Conservation (phyloP, 2,113 vertebrate genomes). For the Pachycephala philippinensis region DNA sequence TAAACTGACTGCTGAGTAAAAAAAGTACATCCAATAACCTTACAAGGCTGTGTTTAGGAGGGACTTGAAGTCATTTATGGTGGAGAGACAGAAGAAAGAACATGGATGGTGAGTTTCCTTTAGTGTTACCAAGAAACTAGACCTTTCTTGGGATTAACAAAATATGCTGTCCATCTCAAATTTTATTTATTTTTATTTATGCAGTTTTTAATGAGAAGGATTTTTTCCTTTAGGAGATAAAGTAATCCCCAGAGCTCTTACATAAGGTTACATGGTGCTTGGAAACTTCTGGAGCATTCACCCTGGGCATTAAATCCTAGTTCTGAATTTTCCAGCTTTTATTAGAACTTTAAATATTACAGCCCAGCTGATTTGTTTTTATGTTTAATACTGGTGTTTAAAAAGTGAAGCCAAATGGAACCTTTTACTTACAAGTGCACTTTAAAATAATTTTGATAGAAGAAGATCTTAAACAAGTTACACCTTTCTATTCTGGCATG, state of each 20-base stretch:
- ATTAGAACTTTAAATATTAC: constrained; percentile 2
- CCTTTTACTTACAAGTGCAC: not conserved
- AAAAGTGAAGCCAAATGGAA: constrained; percentile 3
- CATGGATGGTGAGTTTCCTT: not conserved
- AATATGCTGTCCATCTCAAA: not conserved
- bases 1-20: not conserved
- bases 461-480: not conserved
- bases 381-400: not conserved
- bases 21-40: not conserved
- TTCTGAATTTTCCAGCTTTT: constrained; percentile 6
- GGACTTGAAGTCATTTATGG: not conserved
- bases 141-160: not conserved
- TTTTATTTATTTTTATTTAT: not conserved
- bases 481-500: not conserved
- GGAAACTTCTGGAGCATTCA: not conserved
- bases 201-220: not conserved
- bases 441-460: constrained; percentile 20
- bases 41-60: not conserved
- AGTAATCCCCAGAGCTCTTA: not conserved
- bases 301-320: not conserved
- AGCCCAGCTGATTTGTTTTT: not conserved
- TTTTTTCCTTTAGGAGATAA: not conserved
- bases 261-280: not conserved
- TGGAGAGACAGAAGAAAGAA: not conserved
- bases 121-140: not conserved